phyloP scores from a whole-genome alignment of 2,113 vertebrate genomes.

The Bolborhynchus lineola region DNA sequence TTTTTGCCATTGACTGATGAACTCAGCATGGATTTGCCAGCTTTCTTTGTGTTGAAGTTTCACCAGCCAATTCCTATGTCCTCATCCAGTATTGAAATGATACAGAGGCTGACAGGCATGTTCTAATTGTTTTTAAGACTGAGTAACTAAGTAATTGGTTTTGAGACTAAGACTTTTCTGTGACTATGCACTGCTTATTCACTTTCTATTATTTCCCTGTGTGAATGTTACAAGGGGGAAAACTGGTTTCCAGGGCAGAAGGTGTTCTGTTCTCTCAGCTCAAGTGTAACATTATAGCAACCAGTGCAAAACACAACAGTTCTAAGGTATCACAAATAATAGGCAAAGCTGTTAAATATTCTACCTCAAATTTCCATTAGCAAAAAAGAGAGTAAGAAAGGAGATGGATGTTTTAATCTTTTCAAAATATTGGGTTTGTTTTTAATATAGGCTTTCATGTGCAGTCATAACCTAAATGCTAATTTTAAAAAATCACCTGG shows the following conservation, averaged over 20 bases:
- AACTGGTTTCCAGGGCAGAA: background rate
- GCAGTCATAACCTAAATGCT: background rate
- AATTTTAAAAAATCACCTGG: background rate
- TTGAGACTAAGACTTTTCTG: background rate
- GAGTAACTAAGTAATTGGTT: background rate
- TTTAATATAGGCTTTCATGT: background rate
- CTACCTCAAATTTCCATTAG: background rate
- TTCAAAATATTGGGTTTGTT: background rate
- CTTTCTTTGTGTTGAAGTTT: slow-evolving; percentile 79
- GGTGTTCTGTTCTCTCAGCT: background rate
- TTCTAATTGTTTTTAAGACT: background rate
- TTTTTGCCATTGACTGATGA: slow-evolving; percentile 68
- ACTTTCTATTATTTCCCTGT: background rate
- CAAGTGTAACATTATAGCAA: background rate
- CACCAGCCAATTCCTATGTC: slow-evolving; percentile 72
- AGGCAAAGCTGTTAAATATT: background rate
- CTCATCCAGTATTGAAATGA: slow-evolving; percentile 64
- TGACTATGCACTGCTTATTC: background rate
- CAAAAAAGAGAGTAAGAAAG: background rate
- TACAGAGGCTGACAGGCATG: slow-evolving; percentile 78
- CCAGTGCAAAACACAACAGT: background rate
- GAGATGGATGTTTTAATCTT: background rate
- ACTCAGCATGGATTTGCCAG: slow-evolving; percentile 65
- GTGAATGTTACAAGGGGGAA: background rate
- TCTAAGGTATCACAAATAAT: background rate